Percentiles rank a stretch among this genome's conserved stretches.
Conservation (phyloP, 2,888 invertebrate genomes). For the Trichopria drosophilae region DNA sequence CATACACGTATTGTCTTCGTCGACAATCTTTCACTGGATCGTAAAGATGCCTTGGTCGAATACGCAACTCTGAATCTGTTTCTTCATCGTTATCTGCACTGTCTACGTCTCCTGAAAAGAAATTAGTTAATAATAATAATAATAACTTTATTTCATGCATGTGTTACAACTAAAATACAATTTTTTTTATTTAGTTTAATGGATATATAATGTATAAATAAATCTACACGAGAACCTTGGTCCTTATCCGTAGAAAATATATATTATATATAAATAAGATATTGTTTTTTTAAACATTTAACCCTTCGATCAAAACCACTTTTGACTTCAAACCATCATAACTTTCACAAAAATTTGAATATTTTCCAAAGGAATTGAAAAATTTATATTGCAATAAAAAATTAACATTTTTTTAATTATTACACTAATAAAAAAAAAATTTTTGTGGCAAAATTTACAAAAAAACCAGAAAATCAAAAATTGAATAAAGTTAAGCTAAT, state of each 20-base stretch:
- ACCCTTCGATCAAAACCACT: no score
- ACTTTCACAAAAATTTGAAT: no score
- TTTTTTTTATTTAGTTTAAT: neutral
- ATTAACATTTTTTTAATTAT: neutral
- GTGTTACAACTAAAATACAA: neutral
- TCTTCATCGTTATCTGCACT: constrained; percentile 74
- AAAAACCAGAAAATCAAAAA: no score
- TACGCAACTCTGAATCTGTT: constrained; percentile 52
- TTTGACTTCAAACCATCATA: no score
- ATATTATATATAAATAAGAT: no score
- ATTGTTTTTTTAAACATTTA: no score
- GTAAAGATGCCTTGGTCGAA: constrained; percentile 41
- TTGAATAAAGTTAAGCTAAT: no score
- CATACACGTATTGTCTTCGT: constrained; percentile 43
- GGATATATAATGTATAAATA: no score
- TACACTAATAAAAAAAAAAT: neutral
- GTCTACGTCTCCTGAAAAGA: constrained; percentile 73
- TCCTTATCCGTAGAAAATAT: no score
- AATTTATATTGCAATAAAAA: neutral
- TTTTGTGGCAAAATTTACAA: no score
- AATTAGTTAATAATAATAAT: constrained; percentile 13
- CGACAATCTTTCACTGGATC: constrained; percentile 2
- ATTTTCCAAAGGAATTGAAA: no score
- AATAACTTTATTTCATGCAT: neutral
- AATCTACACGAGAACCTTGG: no score